Evolutionary conservation across 2,888 invertebrate genomes (phyloP), one percentile per base, ranked within the genome.

Genomic region (Caenorhabditis virilis): DNA sequence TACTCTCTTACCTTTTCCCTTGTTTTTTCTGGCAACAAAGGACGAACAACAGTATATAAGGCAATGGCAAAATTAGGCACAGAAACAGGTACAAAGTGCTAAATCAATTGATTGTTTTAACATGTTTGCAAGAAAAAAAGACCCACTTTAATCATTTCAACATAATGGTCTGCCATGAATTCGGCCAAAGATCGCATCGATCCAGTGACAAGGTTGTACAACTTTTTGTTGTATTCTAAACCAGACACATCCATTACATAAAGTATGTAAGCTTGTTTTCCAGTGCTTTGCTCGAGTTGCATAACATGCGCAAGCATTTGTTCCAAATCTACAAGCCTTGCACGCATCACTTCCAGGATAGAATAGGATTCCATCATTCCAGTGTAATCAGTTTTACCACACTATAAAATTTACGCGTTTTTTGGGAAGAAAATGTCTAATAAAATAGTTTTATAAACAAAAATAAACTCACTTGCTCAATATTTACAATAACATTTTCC

Each of bases 91-190:
- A 78, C 76, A 52, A 80, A 80, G 41, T 52, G 67, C 65, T 69
- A 51, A 22, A 66, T 33, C 2, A 13, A 47, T 22, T 15, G 20
- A 13, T 33, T 35, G 2, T 27, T 27, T 27, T 16, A 18, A 42
- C 2, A 2, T 39, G 18, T 42, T 30, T 30, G 30, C 13, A 48
- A 22, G 39, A 18, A 22, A 23, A 30, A 6, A 9, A 36, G 5
- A 15, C 23, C 4, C 4, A 50, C 77, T 66, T 78, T 78, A 41
- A 80, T 79, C 56, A 79, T 67, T 55, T 79, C 77, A 0, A 79
- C 79, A 53, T 80, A 80, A 60, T 80, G 78, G 16, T 76, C 74
- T 9, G 79, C 75, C 80, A 80, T 80, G 54, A 78, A 80, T 47
- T 79, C 80, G 36, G 77, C 68, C 38, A 80, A 55, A 1, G 73